These are phyloP conservation scores for Drosophila erecta DNA, from an alignment of 1,140 invertebrate species.

Conservation along the genomic window DNA sequence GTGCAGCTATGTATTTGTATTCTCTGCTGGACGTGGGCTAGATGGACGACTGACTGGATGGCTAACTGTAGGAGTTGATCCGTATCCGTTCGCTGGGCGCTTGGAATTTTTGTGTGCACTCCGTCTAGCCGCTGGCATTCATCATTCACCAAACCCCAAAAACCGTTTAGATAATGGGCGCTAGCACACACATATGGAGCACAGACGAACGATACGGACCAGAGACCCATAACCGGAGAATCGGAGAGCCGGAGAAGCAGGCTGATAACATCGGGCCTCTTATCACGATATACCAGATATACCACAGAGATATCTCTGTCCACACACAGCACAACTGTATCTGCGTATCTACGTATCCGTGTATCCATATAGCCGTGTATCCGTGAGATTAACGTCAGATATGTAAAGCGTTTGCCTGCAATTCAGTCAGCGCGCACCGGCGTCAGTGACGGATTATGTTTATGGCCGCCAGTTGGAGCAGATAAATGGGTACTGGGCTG, in stretches of 20 bases:
- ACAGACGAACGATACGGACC: no score
- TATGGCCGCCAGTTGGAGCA: constrained; percentile 33
- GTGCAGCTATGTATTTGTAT: background rate
- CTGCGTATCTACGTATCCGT: constrained; percentile 32
- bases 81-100: constrained; percentile 35
- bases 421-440: constrained; percentile 45
- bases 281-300: constrained; percentile 54
- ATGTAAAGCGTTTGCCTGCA: constrained; percentile 56
- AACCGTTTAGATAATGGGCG: constrained; percentile 69
- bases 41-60: background rate
- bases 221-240: constrained; percentile 2
- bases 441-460: constrained; percentile 60
- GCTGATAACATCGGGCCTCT: constrained; percentile 74
- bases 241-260: constrained; percentile 28
- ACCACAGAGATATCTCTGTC: constrained; percentile 21
- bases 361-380: constrained; percentile 10
- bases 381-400: constrained; percentile 72
- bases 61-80: constrained; percentile 20
- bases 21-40: background rate
- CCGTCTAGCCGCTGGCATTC: constrained; percentile 65
- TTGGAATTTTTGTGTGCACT: constrained; percentile 49
- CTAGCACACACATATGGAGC: background rate
- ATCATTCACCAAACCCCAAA: constrained; percentile 52
- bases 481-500: background rate
- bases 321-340: constrained; percentile 29